Evolutionary conservation across 2,113 vertebrate species (phyloP).

Genomic region (Ctenomys sociabilis): DNA sequence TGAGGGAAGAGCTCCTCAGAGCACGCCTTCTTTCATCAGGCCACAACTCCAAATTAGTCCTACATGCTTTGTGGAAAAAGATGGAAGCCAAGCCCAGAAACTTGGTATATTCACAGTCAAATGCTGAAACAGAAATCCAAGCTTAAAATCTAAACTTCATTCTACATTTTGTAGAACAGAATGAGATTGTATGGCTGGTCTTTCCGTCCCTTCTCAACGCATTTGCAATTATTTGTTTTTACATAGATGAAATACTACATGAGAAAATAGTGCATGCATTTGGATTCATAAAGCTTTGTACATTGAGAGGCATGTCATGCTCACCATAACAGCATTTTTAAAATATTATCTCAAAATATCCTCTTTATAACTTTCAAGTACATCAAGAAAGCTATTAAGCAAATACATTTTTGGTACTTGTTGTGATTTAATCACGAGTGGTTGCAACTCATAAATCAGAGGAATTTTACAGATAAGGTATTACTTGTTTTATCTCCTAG

Average conservation of each 20-base stretch:
- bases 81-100: background rate
- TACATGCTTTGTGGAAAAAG: background rate
- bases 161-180: background rate
- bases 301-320: background rate
- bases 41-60: background rate
- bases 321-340: background rate
- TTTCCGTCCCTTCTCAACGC: background rate
- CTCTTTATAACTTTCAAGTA: background rate
- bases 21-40: fast-evolving
- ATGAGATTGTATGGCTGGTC: background rate
- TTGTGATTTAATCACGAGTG: background rate
- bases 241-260: constrained; percentile 50
- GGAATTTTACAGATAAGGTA: background rate
- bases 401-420: constrained; percentile 12
- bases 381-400: background rate
- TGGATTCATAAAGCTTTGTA: background rate
- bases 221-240: constrained; percentile 55
- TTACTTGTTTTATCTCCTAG: background rate
- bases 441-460: background rate
- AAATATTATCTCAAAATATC: background rate
- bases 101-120: background rate
- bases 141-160: background rate
- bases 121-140: background rate
- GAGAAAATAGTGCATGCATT: constrained; percentile 28
- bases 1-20: background rate